Conservation (phyloP, 2,797 vertebrate species). For the Crenuchus spilurus region DNA sequence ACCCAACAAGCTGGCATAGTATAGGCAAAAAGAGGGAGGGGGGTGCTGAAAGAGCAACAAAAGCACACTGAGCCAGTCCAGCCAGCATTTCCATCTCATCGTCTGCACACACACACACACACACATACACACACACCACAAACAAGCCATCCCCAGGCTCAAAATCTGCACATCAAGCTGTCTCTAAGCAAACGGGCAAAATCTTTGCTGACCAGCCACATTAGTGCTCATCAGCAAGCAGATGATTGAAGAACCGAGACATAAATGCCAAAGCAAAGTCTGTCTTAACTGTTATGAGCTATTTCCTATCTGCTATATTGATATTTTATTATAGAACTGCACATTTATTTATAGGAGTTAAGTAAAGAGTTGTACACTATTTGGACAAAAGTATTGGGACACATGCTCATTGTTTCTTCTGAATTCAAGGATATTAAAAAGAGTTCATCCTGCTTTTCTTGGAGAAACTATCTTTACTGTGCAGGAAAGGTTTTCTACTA, state of each 20-base stretch:
- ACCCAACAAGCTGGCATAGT: slow-evolving; percentile 60
- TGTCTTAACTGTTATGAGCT: too few species aligned
- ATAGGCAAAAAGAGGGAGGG: slow-evolving; percentile 43
- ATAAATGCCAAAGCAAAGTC: neutral
- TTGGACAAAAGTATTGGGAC: too few species aligned
- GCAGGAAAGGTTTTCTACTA: too few species aligned
- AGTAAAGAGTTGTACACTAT: too few species aligned
- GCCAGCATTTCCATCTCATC: slow-evolving; percentile 66
- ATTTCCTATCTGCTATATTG: too few species aligned
- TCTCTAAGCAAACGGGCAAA: slow-evolving; percentile 71
- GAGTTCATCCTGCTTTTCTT: too few species aligned
- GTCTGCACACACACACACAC: slow-evolving; percentile 55
- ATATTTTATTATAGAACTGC: too few species aligned
- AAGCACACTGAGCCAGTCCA: slow-evolving; percentile 65
- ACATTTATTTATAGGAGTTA: too few species aligned
- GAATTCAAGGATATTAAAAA: too few species aligned
- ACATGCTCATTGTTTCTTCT: too few species aligned
- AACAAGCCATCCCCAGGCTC: slow-evolving; percentile 48
- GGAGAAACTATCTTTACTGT: too few species aligned
- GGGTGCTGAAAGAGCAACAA: slow-evolving; percentile 59
- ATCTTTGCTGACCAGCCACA: slow-evolving; percentile 70
- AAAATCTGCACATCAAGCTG: slow-evolving; percentile 75
- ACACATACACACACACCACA: slow-evolving; percentile 53
- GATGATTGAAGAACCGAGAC: slow-evolving; percentile 8
- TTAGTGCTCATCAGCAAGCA: slow-evolving; percentile 39